Conservation (phyloP, 2,797 vertebrate species). For the Pyrocephalus nanus region DNA sequence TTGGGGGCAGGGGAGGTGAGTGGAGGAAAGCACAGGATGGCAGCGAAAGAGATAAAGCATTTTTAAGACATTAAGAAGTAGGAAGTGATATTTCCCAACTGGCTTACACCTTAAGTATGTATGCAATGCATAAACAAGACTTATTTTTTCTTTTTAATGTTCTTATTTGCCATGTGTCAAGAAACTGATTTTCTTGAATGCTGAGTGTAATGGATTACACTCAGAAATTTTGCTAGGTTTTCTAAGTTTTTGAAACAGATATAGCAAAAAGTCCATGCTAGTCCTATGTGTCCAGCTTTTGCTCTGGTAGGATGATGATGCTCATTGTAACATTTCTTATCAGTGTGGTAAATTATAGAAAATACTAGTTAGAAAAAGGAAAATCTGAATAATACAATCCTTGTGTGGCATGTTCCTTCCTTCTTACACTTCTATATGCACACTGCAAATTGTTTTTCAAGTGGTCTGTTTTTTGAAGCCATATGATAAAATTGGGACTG, state of each 20-base stretch:
- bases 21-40: too few species aligned
- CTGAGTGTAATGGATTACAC: not conserved
- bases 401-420: not conserved
- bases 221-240: not conserved
- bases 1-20: fast-evolving
- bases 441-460: not conserved
- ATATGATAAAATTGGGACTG: not conserved
- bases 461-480: not conserved
- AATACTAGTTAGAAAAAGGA: not conserved
- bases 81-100: not conserved
- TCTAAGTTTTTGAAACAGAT: not conserved
- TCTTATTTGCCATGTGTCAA: not conserved
- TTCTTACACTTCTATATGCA: not conserved
- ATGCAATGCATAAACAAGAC: not conserved
- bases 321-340: not conserved
- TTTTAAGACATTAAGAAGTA: not conserved
- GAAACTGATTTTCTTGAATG: not conserved
- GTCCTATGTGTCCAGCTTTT: not conserved
- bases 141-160: not conserved
- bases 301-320: not conserved
- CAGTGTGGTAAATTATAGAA: not conserved
- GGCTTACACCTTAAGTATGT: not conserved
- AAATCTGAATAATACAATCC: not conserved
- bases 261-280: not conserved
- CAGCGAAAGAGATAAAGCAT: not conserved